Percentiles rank a stretch among this genome's conserved stretches.
Conservation (phyloP, 2,888 invertebrate genomes). For the Hermaeophaga mercurialis region DNA sequence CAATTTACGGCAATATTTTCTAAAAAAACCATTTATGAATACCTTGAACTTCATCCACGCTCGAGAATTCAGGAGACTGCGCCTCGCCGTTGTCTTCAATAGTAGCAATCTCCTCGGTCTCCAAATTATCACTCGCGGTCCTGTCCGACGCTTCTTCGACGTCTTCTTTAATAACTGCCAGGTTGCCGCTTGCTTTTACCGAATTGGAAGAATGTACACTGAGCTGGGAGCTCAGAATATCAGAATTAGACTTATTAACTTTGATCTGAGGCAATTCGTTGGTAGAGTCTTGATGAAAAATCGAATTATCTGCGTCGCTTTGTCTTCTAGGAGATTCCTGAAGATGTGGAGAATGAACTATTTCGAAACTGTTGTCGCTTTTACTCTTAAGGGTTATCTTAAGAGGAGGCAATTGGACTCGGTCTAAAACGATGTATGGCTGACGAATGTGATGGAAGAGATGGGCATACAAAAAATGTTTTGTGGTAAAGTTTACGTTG, state of each 20-base stretch:
- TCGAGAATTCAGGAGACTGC: background rate
- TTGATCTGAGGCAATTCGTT: background rate
- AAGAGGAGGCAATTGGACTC: conserved; percentile 59
- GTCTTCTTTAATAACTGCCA: conserved; percentile 36
- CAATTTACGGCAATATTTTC: too few relatives aligned
- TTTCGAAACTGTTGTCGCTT: conserved; percentile 51
- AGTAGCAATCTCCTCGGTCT: background rate
- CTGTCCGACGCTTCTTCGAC: conserved; percentile 21
- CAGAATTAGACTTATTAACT: background rate
- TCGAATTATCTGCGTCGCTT: too few relatives aligned
- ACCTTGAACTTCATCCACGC: background rate
- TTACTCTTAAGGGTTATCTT: conserved; percentile 58
- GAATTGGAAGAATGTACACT: conserved; percentile 5
- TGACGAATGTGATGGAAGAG: conserved; percentile 64
- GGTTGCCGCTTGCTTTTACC: conserved; percentile 29
- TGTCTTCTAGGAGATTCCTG: background rate
- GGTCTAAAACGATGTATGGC: conserved; percentile 60
- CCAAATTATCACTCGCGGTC: background rate
- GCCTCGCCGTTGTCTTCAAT: background rate
- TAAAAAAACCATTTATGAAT: too few relatives aligned
- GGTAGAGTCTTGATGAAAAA: too few relatives aligned
- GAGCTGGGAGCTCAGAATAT: conserved; percentile 18
- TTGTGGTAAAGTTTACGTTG: conserved; percentile 59
- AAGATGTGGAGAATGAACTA: conserved; percentile 47
- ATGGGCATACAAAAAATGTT: conserved; percentile 61